These are phyloP conservation scores for Cyanistes caeruleus DNA, from an alignment of 2,113 vertebrate genomes.

Conservation along the genomic window DNA sequence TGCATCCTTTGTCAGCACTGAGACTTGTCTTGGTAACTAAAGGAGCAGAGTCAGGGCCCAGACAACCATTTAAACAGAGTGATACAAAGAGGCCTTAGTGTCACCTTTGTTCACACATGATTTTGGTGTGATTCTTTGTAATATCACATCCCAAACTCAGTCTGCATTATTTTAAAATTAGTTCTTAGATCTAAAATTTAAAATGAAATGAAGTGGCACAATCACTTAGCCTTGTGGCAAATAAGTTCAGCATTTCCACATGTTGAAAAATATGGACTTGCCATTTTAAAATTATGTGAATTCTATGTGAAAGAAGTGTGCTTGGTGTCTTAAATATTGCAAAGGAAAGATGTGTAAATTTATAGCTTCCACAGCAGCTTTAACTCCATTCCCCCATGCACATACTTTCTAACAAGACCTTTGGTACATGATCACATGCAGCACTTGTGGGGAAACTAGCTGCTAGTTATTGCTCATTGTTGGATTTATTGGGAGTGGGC, in stretches of 20 bases:
- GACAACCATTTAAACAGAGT: accelerated
- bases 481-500: neutral
- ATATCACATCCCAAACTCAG: accelerated
- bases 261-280: neutral
- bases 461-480: neutral
- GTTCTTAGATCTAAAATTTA: neutral
- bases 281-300: no score
- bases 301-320: neutral
- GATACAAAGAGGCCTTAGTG: neutral
- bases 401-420: neutral
- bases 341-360: neutral
- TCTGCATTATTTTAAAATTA: neutral
- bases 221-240: neutral
- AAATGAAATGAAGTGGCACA: neutral
- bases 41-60: neutral
- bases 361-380: neutral
- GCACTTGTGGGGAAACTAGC: neutral
- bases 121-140: neutral
- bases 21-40: neutral
- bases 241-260: neutral
- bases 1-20: neutral
- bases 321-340: neutral
- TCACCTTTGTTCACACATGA: neutral
- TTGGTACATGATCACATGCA: neutral
- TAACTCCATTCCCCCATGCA: neutral